Evolutionary conservation across 2,888 invertebrate genomes (phyloP).

Genomic region (Dicyrtoma fusca): DNA sequence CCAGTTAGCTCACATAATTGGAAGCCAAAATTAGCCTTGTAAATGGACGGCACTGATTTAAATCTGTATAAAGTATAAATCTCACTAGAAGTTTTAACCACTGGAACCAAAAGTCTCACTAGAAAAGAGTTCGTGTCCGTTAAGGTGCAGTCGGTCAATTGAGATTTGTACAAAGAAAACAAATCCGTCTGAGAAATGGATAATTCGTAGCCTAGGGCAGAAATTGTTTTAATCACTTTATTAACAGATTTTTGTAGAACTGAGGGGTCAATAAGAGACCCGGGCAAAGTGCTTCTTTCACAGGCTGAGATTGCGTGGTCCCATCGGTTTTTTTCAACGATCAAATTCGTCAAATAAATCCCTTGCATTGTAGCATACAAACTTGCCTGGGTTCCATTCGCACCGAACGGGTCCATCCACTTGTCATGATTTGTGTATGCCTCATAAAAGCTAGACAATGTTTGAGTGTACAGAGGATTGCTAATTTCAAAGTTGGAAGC

Average conservation of each 20-base stretch:
- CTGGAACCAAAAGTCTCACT: neutral
- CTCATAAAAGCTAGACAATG: neutral
- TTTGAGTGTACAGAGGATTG: neutral
- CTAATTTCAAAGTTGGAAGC: neutral
- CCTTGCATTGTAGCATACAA: neutral
- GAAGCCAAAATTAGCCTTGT: neutral
- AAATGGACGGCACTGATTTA: neutral
- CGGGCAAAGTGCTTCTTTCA: neutral
- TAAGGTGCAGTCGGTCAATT: slow-evolving; percentile 7
- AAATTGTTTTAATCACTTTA: neutral
- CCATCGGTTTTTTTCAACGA: neutral
- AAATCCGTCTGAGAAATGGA: neutral
- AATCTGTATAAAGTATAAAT: neutral
- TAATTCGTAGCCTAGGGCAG: neutral
- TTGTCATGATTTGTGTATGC: neutral
- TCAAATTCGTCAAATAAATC: slow-evolving; percentile 8
- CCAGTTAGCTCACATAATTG: neutral
- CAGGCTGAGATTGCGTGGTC: neutral
- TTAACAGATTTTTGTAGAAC: neutral
- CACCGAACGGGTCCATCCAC: too few species aligned
- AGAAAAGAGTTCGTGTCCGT: neutral
- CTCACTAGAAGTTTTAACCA: neutral
- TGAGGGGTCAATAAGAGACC: neutral
- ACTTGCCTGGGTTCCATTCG: neutral
- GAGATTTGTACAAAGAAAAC: neutral